Evolutionary conservation across 2,888 invertebrate species (phyloP).

Genomic region (Apodemia zela): DNA sequence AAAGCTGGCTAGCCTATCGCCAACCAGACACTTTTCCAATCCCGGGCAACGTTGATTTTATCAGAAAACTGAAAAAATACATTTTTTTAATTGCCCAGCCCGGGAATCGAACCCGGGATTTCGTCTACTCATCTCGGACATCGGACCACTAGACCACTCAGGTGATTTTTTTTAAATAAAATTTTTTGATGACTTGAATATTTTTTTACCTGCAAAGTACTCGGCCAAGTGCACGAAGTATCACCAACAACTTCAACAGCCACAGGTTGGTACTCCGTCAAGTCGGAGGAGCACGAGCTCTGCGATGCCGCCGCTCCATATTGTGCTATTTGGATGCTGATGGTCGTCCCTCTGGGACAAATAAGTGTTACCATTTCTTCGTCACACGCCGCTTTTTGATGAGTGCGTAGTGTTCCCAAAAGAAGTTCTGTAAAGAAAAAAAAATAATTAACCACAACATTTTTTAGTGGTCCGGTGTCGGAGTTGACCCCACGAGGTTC

Average conservation of each 20-base stretch:
- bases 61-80: too few relatives aligned
- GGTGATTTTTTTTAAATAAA: too few relatives aligned
- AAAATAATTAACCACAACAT: neutral
- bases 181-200: neutral
- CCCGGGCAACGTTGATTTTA: too few relatives aligned
- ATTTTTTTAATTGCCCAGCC: too few relatives aligned
- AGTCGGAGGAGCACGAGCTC: slow-evolving; percentile 70
- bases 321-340: slow-evolving; percentile 94
- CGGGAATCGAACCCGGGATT: too few relatives aligned
- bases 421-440: slow-evolving; percentile 86
- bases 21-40: too few relatives aligned
- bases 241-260: slow-evolving; percentile 81
- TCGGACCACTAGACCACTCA: too few relatives aligned
- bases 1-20: too few relatives aligned
- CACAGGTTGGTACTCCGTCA: slow-evolving; percentile 71
- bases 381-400: slow-evolving; percentile 95
- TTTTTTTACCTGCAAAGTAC: slow-evolving; percentile 85
- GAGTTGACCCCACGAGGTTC: too few relatives aligned
- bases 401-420: slow-evolving; percentile 93
- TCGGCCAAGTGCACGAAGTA: slow-evolving; percentile 87
- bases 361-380: slow-evolving; percentile 91
- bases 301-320: slow-evolving; percentile 86
- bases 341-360: slow-evolving; percentile 95
- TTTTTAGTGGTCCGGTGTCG: too few relatives aligned
- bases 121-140: too few relatives aligned